Evolutionary conservation across 2,888 invertebrate genomes (phyloP).

Genomic region (Busseola fusca): DNA sequence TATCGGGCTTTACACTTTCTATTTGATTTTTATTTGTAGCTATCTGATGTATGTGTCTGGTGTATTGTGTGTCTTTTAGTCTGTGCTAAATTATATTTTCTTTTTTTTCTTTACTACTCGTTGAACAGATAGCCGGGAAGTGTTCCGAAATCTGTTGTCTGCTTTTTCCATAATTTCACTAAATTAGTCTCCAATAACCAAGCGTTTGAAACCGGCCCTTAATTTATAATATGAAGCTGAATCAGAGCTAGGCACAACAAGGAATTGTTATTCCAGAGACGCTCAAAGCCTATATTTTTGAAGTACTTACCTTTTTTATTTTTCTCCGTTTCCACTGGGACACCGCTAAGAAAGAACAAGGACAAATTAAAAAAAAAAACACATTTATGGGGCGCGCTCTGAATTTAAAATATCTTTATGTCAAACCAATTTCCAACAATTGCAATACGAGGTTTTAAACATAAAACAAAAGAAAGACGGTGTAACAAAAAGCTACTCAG

Average conservation of each 20-base stretch:
- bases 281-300: not conserved
- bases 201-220: not conserved
- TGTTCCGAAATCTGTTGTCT: too few relatives aligned
- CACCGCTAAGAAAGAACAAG: not conserved
- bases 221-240: not conserved
- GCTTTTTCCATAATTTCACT: too few relatives aligned
- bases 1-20: too few relatives aligned
- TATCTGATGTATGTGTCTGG: too few relatives aligned
- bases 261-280: conserved; percentile 3
- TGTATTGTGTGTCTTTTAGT: too few relatives aligned
- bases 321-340: not conserved
- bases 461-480: conserved; percentile 18
- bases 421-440: conserved; percentile 26
- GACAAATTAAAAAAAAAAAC: conserved; percentile 11
- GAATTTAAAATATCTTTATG: conserved; percentile 37
- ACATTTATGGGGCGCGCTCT: not conserved
- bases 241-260: not conserved
- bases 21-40: too few relatives aligned
- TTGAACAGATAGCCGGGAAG: too few relatives aligned
- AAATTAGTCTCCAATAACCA: not conserved
- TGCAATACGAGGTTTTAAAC: not conserved
- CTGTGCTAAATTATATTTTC: too few relatives aligned
- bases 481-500: conserved; percentile 10
- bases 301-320: not conserved
- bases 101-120: too few relatives aligned